A percentile compares a stretch with the other conserved stretches of the same genome.
Conservation (phyloP, 2,797 vertebrate species). For the Ceyx erithaca region DNA sequence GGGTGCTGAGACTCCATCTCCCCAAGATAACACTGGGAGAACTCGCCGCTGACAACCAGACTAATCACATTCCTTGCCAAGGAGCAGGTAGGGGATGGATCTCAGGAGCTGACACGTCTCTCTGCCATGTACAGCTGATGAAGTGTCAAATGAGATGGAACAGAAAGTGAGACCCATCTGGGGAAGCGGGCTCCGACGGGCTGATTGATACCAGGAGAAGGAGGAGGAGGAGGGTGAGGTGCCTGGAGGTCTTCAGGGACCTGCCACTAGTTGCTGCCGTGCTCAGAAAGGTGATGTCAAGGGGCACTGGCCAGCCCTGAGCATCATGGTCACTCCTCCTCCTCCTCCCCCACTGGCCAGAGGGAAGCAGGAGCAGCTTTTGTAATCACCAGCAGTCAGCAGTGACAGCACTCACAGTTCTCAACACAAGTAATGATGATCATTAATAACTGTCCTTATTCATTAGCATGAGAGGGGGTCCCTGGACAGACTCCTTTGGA, state of each 20-base stretch:
- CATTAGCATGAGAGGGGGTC: slow-evolving; percentile 31
- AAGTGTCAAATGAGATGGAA: slow-evolving; percentile 78
- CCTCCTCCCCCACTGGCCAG: not conserved
- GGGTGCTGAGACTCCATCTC: not conserved
- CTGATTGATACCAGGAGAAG: slow-evolving; percentile 39
- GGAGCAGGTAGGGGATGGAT: slow-evolving; percentile 58
- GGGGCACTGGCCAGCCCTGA: accelerated
- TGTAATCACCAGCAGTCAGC: not conserved
- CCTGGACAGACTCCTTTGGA: slow-evolving; percentile 17
- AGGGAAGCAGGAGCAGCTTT: not conserved
- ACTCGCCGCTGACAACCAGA: not conserved
- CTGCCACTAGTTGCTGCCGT: not conserved
- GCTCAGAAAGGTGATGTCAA: not conserved
- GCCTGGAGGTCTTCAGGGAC: not conserved
- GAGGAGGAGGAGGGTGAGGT: not conserved
- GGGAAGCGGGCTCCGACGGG: not conserved
- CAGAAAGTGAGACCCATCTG: slow-evolving; percentile 66
- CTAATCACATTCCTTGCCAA: slow-evolving; percentile 24
- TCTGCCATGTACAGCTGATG: slow-evolving; percentile 73
- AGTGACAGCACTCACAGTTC: not conserved
- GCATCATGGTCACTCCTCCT: not conserved
- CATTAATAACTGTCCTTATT: slow-evolving; percentile 57
- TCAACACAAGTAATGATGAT: slow-evolving; percentile 11
- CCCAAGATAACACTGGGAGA: not conserved
- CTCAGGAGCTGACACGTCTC: slow-evolving; percentile 64